A percentile compares a stretch with the other conserved stretches of the same genome.
phyloP scores from a whole-genome alignment of 2,797 vertebrate species.

The Rallus crepitans region DNA sequence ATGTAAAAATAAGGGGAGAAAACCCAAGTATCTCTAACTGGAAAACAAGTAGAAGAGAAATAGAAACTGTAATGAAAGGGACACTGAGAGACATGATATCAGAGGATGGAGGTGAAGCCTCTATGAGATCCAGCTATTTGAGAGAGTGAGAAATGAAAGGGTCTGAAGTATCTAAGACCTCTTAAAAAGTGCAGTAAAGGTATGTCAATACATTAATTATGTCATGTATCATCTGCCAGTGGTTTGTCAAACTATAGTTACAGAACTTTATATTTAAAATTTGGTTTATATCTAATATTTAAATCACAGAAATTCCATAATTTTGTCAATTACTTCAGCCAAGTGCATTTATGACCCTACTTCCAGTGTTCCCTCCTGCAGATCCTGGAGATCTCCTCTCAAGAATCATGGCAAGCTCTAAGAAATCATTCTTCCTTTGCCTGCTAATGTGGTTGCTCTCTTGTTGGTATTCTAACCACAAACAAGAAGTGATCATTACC shows the following conservation, averaged over 20 bases:
- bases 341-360: background rate
- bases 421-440: background rate
- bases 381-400: background rate
- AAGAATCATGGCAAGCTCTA: background rate
- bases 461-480: background rate
- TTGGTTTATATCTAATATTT: background rate
- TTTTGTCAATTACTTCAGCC: background rate
- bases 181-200: background rate
- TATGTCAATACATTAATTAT: background rate
- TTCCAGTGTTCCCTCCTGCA: background rate
- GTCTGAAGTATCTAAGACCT: constrained; percentile 1
- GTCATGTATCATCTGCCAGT: background rate
- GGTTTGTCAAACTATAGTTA: background rate
- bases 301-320: background rate
- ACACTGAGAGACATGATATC: constrained; percentile 20
- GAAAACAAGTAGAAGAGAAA: constrained; percentile 48
- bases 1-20: constrained; percentile 7
- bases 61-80: constrained; percentile 31
- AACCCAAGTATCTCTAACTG: constrained; percentile 22
- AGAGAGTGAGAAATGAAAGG: constrained; percentile 35
- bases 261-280: background rate
- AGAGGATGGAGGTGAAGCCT: constrained; percentile 37
- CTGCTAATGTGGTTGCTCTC: background rate
- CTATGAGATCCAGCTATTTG: constrained; percentile 19
- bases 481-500: background rate